A percentile compares a stretch with the other conserved stretches of the same genome.
Conservation (phyloP, 2,113 vertebrate species). For the Clarias macrocephalus region DNA sequence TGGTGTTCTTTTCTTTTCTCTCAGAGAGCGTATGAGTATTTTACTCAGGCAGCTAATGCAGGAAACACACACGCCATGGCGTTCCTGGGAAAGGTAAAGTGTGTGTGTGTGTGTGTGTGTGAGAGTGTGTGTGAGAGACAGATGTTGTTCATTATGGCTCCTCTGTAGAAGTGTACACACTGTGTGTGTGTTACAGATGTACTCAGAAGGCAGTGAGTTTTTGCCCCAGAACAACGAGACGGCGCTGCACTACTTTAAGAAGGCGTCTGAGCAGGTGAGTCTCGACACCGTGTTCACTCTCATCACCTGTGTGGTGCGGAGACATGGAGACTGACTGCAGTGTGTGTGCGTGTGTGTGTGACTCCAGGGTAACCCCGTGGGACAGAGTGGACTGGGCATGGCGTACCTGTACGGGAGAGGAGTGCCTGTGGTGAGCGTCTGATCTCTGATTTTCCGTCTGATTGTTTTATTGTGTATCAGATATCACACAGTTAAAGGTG, state of each 20-base stretch:
- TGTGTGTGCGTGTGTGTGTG: not conserved
- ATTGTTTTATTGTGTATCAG: too few relatives aligned
- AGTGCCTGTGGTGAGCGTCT: constrained; percentile 87
- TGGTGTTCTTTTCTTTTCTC: constrained; percentile 17
- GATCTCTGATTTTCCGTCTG: too few relatives aligned
- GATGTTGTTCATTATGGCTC: not conserved
- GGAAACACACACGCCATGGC: constrained; percentile 98
- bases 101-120: not conserved
- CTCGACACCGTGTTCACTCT: constrained; percentile 17
- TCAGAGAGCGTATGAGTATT: constrained; percentile 97
- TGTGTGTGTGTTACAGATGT: constrained; percentile 80
- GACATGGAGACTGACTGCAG: not conserved
- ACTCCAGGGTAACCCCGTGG: constrained; percentile 92
- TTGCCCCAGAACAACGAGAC: constrained; percentile 96
- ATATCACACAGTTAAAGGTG: too few relatives aligned
- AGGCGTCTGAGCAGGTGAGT: constrained; percentile 94
- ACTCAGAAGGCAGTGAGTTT: constrained; percentile 93
- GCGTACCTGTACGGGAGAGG: constrained; percentile 95
- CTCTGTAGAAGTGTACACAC: not conserved
- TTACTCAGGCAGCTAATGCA: constrained; percentile 94
- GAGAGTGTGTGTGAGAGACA: not conserved
- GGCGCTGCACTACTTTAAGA: constrained; percentile 95
- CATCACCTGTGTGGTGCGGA: too few relatives aligned
- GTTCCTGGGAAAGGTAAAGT: constrained; percentile 91
- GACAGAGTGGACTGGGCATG: constrained; percentile 97